phyloP scores from a whole-genome alignment of 2,888 invertebrate genomes.

The Ischnura elegans region DNA sequence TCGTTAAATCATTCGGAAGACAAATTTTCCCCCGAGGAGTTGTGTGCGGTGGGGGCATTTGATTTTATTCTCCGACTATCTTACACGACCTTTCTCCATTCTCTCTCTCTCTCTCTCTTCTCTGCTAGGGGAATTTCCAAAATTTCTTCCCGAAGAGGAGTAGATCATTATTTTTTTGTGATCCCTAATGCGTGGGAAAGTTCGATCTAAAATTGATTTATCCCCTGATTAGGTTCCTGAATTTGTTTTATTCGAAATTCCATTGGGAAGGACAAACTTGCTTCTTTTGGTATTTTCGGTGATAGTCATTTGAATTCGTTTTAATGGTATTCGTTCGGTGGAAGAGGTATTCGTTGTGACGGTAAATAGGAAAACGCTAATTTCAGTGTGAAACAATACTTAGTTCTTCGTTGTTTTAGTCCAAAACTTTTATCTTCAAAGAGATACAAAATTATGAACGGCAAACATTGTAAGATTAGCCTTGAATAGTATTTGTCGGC shows the following conservation, averaged over 20 bases:
- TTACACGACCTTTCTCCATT: background rate
- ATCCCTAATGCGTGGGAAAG: background rate
- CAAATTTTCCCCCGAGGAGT: background rate
- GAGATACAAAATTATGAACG: no score
- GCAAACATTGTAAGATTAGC: no score
- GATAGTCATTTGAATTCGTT: no score
- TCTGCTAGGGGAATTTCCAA: background rate
- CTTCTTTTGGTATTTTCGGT: no score
- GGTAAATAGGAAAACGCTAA: no score
- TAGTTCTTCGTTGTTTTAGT: no score
- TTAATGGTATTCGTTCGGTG: no score
- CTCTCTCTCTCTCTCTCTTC: background rate
- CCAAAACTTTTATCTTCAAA: no score
- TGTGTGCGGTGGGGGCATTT: background rate
- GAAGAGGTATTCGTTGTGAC: no score
- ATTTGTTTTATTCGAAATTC: background rate
- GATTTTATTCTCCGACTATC: background rate
- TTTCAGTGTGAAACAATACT: no score
- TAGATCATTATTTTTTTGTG: background rate
- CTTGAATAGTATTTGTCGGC: no score
- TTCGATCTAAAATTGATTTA: background rate
- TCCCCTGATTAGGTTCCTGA: background rate
- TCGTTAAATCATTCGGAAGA: conserved; percentile 27
- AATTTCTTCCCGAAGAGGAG: background rate
- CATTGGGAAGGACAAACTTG: no score